Evolutionary conservation across 1,140 invertebrate genomes (phyloP).

Genomic region (Drosophila pachea): DNA sequence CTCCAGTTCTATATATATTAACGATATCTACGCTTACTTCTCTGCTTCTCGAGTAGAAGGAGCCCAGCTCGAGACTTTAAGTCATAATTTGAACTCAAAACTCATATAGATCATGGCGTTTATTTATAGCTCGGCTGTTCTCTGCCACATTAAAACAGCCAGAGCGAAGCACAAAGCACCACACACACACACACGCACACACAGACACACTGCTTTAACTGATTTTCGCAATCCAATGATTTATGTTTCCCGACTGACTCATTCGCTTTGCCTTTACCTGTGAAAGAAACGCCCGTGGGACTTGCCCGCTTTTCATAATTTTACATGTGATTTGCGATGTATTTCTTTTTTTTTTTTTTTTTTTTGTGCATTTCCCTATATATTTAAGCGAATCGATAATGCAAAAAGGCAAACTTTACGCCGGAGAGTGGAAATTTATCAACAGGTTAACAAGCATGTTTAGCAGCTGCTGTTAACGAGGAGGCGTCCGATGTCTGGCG

Average conservation of each 20-base stretch:
- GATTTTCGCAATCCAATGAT: conserved; percentile 74
- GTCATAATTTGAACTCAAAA: not conserved
- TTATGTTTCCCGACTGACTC: conserved; percentile 70
- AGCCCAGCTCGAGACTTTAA: not conserved
- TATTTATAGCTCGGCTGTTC: conserved; percentile 15
- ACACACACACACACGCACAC: conserved; percentile 24
- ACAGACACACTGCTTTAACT: conserved; percentile 57
- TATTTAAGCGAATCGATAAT: conserved; percentile 53
- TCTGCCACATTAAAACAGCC: conserved; percentile 23
- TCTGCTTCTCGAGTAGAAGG: no score
- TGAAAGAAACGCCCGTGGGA: conserved; percentile 45
- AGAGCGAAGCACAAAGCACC: conserved; percentile 12
- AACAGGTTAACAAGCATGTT: conserved; percentile 74
- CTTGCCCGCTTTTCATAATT: conserved; percentile 72
- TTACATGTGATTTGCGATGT: conserved; percentile 61
- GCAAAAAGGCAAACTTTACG: conserved; percentile 49
- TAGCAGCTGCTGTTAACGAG: conserved; percentile 37
- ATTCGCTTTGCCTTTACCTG: conserved; percentile 58
- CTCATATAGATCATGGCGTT: conserved; percentile 10
- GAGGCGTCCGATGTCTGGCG: conserved; percentile 4
- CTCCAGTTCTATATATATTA: no score
- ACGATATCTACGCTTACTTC: no score
- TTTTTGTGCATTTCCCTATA: conserved; percentile 2
- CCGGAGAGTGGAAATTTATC: conserved; percentile 59
- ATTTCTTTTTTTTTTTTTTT: not conserved